Conservation (phyloP, 2,888 invertebrate species). For the Gordius sp. region DNA sequence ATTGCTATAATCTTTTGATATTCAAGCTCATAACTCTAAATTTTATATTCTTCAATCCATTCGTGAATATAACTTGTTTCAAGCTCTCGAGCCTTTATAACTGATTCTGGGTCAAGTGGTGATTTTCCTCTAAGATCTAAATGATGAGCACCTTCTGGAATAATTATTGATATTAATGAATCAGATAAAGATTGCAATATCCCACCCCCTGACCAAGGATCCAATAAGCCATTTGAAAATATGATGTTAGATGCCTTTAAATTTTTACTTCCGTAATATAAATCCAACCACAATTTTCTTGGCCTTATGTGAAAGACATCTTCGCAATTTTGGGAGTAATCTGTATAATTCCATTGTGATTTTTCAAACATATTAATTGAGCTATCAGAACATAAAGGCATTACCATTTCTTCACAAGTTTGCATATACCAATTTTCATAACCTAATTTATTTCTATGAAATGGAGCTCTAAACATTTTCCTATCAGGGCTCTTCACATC, state of each 20-base stretch:
- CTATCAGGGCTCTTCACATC: slow-evolving; percentile 35
- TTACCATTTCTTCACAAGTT: slow-evolving; percentile 83
- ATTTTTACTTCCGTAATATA: slow-evolving; percentile 49
- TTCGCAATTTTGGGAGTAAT: slow-evolving; percentile 42
- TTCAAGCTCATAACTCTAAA: background rate
- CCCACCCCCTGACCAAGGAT: slow-evolving; percentile 33
- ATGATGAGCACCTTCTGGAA: slow-evolving; percentile 32
- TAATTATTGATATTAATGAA: slow-evolving; percentile 25
- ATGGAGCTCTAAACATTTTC: background rate
- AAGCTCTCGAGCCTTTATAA: slow-evolving; percentile 24
- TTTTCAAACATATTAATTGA: slow-evolving; percentile 54
- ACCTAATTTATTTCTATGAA: background rate
- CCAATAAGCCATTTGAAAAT: slow-evolving; percentile 34
- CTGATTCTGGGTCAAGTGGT: slow-evolving; percentile 28
- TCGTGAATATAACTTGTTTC: slow-evolving; percentile 22
- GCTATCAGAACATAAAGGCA: slow-evolving; percentile 55
- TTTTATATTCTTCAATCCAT: slow-evolving; percentile 18
- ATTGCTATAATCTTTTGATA: background rate
- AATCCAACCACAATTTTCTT: slow-evolving; percentile 39
- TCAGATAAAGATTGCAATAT: slow-evolving; percentile 21
- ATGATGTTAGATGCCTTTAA: slow-evolving; percentile 37
- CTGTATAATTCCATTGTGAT: slow-evolving; percentile 42
- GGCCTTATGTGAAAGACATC: slow-evolving; percentile 41
- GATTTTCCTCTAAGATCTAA: slow-evolving; percentile 30
- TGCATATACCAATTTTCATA: slow-evolving; percentile 27